Base-by-base conservation (phyloP, 23 tunicate genomes). In the Ciona savignyi region DNA sequence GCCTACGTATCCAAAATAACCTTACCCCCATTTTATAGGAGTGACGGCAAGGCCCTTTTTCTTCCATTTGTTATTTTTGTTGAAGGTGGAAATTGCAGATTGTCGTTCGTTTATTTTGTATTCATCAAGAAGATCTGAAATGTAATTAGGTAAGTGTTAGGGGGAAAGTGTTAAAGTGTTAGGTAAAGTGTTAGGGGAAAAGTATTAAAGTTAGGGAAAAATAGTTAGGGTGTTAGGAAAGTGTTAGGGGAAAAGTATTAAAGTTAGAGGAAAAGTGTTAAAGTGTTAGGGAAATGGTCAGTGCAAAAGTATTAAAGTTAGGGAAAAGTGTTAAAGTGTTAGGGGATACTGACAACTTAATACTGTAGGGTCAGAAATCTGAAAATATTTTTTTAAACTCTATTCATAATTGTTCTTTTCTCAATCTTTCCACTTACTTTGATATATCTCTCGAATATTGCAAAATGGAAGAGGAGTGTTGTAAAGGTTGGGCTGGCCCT, bases 31-130 rank as follows among this genome's bases (percentile, higher is more conserved):
- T 61, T 92, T 85, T 48, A 85, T 76, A 24, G 92, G 87, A 0
- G 87, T 68, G 27, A 92, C 76, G 30, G 88, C 87, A 15, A 92
- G 33, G 23, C 92, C 98, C 27, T 64, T 75, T 71, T 92, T 92
- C 77, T 85, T 92, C 87, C 86, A 92, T 42, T 61, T 85, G 65
- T 92, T 92, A 21, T 61, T 69, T 33, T 67, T 31, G 62, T 92
- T 92, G 71, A 80, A 92, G 25, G 80, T n/a, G 26, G 70, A 64
- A 63, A 92, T 64, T 33, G 74, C 76, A 27, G 32, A n/a, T 65
- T 85, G 77, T 32, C 87, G 66, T n/a, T 75, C 72, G 3, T 0
- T 19, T 1, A 84, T 77, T 3, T 71, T 60, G 34, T 32, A 60
- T 23, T 62, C 67, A 19, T 33, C 35, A 74, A 84, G 23, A 19